phyloP scores from a whole-genome alignment of 2,797 vertebrate species.

The Crypturellus tataupa region DNA sequence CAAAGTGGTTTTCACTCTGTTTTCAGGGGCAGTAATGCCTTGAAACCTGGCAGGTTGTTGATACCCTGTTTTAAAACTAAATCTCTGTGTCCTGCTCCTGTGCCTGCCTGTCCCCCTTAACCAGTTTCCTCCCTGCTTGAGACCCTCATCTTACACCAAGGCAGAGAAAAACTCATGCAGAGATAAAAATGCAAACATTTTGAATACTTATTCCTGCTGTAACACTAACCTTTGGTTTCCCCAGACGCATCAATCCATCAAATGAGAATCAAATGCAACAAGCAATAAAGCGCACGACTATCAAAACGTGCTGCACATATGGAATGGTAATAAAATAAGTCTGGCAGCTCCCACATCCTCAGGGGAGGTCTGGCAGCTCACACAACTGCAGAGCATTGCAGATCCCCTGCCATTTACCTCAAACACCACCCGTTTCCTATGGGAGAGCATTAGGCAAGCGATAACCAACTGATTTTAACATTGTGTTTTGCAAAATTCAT shows the following conservation, averaged over 20 bases:
- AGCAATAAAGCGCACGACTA: background rate
- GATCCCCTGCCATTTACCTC: background rate
- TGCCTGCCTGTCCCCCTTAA: background rate
- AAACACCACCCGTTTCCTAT: background rate
- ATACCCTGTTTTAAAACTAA: background rate
- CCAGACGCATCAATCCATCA: background rate
- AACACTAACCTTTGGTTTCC: background rate
- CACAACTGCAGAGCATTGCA: background rate
- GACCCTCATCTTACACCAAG: background rate
- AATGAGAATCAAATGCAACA: background rate
- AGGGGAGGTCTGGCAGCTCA: background rate
- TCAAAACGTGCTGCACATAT: background rate
- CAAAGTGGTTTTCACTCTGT: background rate
- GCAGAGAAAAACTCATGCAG: background rate
- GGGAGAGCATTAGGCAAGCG: background rate
- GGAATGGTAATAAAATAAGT: background rate
- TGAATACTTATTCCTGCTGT: background rate
- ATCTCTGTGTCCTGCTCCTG: background rate
- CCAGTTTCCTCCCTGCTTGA: background rate
- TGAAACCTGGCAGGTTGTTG: background rate
- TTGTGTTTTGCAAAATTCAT: background rate
- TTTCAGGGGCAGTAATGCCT: background rate
- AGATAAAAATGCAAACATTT: background rate
- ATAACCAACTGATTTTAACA: background rate
- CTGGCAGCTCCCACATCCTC: background rate